Conservation (phyloP, 1,140 invertebrate species). For the Drosophila malerkotliana region DNA sequence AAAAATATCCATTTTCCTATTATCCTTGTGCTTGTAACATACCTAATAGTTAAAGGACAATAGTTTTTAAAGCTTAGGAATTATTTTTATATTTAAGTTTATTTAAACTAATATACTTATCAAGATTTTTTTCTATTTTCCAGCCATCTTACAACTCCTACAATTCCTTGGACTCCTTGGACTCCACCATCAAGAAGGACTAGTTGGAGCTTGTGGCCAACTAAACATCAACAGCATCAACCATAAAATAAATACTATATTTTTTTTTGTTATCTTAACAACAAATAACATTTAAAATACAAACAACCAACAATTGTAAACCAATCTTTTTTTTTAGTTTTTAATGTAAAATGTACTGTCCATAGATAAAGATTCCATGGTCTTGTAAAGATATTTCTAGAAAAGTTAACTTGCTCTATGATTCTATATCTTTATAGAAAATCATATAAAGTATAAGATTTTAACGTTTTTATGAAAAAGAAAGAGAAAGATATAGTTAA, state of each 20-base stretch:
- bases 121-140: constrained; percentile 26
- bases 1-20: constrained; percentile 72
- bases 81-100: not conserved
- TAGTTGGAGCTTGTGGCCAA: constrained; percentile 99
- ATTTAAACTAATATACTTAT: not conserved
- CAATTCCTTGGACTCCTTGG: constrained; percentile 6
- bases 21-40: constrained; percentile 59
- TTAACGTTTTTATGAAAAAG: not conserved
- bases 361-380: not conserved
- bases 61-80: not conserved
- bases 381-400: not conserved
- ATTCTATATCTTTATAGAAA: not conserved
- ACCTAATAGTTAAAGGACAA: constrained; percentile 65
- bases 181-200: constrained; percentile 99
- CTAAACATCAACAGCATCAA: constrained; percentile 92
- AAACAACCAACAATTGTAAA: constrained; percentile 44
- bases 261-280: too few species aligned
- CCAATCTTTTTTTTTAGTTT: constrained; percentile 25
- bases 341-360: constrained; percentile 26
- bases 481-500: not conserved
- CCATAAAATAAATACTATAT: too few species aligned
- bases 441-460: not conserved
- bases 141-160: constrained; percentile 99
- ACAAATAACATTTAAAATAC: constrained; percentile 28
- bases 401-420: not conserved